phyloP scores from a whole-genome alignment of 2,888 invertebrate species.

The Lepetodrilus schrolli region DNA sequence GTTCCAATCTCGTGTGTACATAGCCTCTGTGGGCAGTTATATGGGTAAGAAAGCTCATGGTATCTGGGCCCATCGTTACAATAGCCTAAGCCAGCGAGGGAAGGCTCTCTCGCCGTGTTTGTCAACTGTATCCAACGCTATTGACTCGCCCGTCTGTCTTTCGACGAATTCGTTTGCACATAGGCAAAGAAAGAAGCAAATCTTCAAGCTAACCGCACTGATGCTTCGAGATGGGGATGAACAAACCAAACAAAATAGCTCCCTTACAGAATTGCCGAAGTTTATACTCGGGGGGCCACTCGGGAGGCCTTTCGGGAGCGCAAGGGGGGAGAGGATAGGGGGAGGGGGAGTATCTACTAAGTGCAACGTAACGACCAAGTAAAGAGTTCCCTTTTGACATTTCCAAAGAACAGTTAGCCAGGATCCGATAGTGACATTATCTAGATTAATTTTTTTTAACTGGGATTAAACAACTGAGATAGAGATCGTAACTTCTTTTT shows the following conservation, averaged over 20 bases:
- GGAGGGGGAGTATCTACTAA: too few relatives aligned
- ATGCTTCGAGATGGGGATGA: background rate
- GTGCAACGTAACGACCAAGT: background rate
- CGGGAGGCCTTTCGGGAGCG: too few relatives aligned
- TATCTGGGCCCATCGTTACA: background rate
- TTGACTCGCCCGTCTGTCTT: conserved; percentile 7
- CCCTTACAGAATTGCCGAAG: background rate
- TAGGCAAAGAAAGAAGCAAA: background rate
- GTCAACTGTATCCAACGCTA: background rate
- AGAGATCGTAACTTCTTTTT: too few relatives aligned
- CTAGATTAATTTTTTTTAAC: too few relatives aligned
- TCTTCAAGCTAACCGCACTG: background rate
- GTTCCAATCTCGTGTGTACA: too few relatives aligned
- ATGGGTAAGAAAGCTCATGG: background rate
- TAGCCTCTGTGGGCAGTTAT: background rate
- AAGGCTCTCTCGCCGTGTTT: background rate
- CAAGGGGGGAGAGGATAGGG: too few relatives aligned
- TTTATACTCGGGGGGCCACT: conserved; percentile 16
- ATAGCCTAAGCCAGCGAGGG: background rate
- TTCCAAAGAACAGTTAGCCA: background rate
- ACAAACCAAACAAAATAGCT: background rate
- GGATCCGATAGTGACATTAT: too few relatives aligned
- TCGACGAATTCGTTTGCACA: background rate
- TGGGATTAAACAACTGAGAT: too few relatives aligned
- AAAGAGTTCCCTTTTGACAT: background rate